A percentile compares a stretch with the other conserved stretches of the same genome.
Evolutionary conservation across 2,888 invertebrate species (phyloP).

Genomic region (Apotomis capreana): DNA sequence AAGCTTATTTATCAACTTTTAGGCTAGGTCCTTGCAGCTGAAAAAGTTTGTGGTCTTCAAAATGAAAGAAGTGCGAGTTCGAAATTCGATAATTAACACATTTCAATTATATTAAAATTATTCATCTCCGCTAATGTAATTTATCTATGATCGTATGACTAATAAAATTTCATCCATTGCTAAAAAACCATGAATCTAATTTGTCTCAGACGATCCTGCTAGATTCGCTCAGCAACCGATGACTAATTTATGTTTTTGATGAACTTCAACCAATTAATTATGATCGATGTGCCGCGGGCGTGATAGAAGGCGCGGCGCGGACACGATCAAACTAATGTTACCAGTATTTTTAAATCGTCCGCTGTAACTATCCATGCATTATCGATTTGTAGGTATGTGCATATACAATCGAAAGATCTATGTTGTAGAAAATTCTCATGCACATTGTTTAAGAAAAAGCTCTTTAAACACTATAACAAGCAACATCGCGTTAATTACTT

Average conservation of each 20-base stretch:
- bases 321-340: constrained; percentile 9
- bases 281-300: constrained; percentile 41
- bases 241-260: constrained; percentile 51
- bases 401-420: too few relatives aligned
- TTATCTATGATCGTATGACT: constrained; percentile 28
- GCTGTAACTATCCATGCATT: too few relatives aligned
- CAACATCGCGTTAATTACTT: too few relatives aligned
- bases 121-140: constrained; percentile 12
- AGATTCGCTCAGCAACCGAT: constrained; percentile 46
- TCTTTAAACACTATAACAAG: too few relatives aligned
- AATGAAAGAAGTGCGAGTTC: too few relatives aligned
- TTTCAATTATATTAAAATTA: background rate
- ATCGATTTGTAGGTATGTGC: too few relatives aligned
- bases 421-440: too few relatives aligned
- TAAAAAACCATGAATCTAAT: constrained; percentile 34
- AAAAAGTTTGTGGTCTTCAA: too few relatives aligned
- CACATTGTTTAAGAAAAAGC: too few relatives aligned
- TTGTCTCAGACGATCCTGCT: constrained; percentile 37
- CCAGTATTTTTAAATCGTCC: background rate
- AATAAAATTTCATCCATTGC: constrained; percentile 34
- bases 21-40: too few relatives aligned
- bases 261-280: constrained; percentile 40
- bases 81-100: too few relatives aligned
- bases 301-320: constrained; percentile 33
- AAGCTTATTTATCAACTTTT: too few relatives aligned